Evolutionary conservation across 2,888 invertebrate genomes (phyloP).

Genomic region (Oscheius sp.): DNA sequence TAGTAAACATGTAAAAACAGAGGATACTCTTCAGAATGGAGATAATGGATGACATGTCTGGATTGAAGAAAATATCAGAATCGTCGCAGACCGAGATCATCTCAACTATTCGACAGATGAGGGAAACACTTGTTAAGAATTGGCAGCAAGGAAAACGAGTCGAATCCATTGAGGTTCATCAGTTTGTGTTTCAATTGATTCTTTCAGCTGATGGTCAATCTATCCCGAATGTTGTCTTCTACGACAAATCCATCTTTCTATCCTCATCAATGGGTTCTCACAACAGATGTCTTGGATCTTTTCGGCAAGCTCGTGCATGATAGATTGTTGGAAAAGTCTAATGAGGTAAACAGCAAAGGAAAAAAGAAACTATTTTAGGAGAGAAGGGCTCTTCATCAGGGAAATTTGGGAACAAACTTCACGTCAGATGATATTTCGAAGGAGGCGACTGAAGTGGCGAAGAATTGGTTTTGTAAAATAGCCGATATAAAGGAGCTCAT

Average conservation of each 20-base stretch:
- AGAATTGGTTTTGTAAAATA: constrained; percentile 99
- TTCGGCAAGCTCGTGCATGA: constrained; percentile 87
- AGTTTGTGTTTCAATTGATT: constrained; percentile 4
- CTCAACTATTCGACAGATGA: constrained; percentile 78
- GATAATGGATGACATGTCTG: constrained; percentile 90
- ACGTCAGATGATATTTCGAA: constrained; percentile 80
- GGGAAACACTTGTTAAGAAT: constrained; percentile 86
- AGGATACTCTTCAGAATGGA: constrained; percentile 77
- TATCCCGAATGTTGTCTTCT: constrained; percentile 29
- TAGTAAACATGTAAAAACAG: not conserved
- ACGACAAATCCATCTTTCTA: constrained; percentile 31
- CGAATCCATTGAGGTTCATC: constrained; percentile 53
- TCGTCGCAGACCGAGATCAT: constrained; percentile 82
- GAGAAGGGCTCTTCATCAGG: constrained; percentile 32
- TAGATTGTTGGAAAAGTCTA: constrained; percentile 79
- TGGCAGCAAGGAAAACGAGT: constrained; percentile 91
- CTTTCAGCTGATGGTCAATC: constrained; percentile 35
- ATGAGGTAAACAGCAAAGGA: constrained; percentile 35
- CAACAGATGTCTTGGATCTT: constrained; percentile 92
- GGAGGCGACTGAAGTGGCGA: constrained; percentile 75
- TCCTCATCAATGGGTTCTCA: constrained; percentile 89
- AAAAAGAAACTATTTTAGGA: constrained; percentile 24
- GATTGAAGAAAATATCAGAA: constrained; percentile 84
- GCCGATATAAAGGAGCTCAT: constrained; percentile 94
- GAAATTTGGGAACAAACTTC: constrained; percentile 72